Conservation (phyloP, 2,113 vertebrate genomes). For the Leiothrix lutea region DNA sequence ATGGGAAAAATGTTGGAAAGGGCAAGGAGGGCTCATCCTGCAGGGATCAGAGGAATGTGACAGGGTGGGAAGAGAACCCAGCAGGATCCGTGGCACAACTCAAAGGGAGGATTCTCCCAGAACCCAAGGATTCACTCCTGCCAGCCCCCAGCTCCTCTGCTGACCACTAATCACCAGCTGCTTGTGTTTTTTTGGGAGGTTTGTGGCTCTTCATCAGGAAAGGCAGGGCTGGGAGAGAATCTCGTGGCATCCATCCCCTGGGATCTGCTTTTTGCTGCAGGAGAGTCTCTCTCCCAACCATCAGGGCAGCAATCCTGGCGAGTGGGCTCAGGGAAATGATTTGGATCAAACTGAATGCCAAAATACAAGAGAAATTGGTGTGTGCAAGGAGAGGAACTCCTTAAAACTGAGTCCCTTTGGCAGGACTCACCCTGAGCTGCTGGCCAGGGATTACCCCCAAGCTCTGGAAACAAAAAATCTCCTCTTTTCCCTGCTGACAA, state of each 20-base stretch:
- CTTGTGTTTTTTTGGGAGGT: not conserved
- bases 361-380: not conserved
- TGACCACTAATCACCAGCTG: not conserved
- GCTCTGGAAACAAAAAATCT: not conserved
- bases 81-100: not conserved
- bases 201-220: not conserved
- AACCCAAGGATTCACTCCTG: not conserved
- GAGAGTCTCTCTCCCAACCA: fast-evolving
- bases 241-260: not conserved
- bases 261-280: not conserved
- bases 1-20: not conserved
- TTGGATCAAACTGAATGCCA: not conserved
- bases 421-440: not conserved
- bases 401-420: fast-evolving
- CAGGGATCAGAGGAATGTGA: not conserved
- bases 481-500: not conserved
- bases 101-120: not conserved
- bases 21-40: not conserved
- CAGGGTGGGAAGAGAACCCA: not conserved
- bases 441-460: not conserved
- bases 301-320: not conserved
- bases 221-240: not conserved
- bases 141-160: not conserved
- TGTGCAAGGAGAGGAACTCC: not conserved
- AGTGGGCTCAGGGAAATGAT: not conserved